Evolutionary conservation across 2,888 invertebrate genomes (phyloP).

Genomic region (Hyles lineata): DNA sequence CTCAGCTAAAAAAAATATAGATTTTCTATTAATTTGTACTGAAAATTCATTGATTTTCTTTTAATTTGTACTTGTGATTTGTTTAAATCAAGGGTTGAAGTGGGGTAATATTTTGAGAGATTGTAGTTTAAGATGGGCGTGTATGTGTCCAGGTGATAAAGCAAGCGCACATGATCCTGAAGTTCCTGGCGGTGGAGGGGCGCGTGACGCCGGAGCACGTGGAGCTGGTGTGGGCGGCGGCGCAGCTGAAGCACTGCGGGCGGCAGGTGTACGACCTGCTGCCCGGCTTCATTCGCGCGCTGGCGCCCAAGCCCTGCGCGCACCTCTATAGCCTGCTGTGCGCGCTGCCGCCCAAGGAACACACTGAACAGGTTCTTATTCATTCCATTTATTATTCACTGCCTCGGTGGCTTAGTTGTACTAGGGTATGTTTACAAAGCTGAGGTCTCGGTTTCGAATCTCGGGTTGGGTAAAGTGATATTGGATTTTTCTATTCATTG

Average conservation of each 20-base stretch:
- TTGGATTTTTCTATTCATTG: no score
- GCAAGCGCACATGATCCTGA: slow-evolving; percentile 96
- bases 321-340: slow-evolving; percentile 95
- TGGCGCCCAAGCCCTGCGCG: slow-evolving; percentile 94
- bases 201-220: slow-evolving; percentile 95
- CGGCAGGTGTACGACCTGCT: slow-evolving; percentile 96
- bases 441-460: no score
- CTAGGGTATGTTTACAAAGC: no score
- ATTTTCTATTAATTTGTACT: no score
- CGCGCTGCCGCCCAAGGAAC: slow-evolving; percentile 94
- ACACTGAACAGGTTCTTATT: slow-evolving; percentile 91
- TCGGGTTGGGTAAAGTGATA: no score
- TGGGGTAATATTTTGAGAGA: no score
- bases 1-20: no score
- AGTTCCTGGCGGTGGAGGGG: slow-evolving; percentile 96
- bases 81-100: no score
- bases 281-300: slow-evolving; percentile 94
- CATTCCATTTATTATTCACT: neutral
- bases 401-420: no score
- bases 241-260: slow-evolving; percentile 97
- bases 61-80: no score
- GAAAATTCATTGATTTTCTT: no score
- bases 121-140: neutral
- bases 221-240: slow-evolving; percentile 97
- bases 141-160: slow-evolving; percentile 89